These are phyloP conservation scores for Umimayanthus chanpuru DNA, from an alignment of 92 coral and sea anemone species.

Conservation along the genomic window DNA sequence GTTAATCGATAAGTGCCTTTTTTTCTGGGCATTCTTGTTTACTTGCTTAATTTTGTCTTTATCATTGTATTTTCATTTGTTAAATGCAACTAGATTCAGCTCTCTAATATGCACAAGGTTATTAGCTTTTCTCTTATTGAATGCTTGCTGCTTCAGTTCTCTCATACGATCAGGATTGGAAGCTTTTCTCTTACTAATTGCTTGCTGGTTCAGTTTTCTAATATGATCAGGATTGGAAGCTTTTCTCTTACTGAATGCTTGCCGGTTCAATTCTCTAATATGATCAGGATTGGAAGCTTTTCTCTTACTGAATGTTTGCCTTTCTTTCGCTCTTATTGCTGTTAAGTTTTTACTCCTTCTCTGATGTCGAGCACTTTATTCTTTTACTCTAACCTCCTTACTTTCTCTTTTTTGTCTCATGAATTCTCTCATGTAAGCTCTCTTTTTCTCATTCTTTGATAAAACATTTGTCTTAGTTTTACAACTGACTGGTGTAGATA, in stretches of 20 bases:
- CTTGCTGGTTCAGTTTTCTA: conserved; percentile 17
- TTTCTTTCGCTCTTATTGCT: conserved; percentile 40
- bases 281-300: not conserved
- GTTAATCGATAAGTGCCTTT: too few relatives aligned
- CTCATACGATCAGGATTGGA: conserved; percentile 40
- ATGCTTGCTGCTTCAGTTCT: conserved; percentile 28
- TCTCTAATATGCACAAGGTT: not conserved
- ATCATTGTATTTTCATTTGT: too few relatives aligned
- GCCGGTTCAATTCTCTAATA: conserved; percentile 24
- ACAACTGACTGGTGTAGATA: not conserved
- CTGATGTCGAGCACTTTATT: conserved; percentile 41
- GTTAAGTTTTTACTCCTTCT: conserved; percentile 50
- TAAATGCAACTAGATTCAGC: not conserved
- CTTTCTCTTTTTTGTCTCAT: conserved; percentile 44
- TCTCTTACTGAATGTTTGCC: conserved; percentile 12
- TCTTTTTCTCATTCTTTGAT: conserved; percentile 39
- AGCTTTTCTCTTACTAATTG: conserved; percentile 21
- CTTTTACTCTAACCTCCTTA: conserved; percentile 42
- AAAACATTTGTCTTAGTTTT: conserved; percentile 4
- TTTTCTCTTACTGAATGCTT: not conserved
- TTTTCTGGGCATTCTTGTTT: too few relatives aligned
- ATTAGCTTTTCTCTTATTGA: not conserved
- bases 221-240: not conserved
- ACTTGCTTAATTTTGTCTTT: too few relatives aligned
- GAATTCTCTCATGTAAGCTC: conserved; percentile 44